Conservation (phyloP, 2,113 vertebrate species). For the Microcebus jonahi region DNA sequence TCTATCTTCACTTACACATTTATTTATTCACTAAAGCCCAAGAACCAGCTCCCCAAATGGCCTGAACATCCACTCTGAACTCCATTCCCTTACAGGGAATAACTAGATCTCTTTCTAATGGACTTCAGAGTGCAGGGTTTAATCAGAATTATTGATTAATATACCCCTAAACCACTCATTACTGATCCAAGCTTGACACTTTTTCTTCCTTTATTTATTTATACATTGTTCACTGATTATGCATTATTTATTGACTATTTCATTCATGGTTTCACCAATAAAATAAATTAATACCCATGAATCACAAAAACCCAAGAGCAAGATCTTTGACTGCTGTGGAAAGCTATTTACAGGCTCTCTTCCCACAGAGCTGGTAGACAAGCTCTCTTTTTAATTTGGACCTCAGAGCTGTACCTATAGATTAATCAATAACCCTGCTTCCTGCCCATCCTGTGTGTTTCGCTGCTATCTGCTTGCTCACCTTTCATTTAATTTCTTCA, state of each 20-base stretch:
- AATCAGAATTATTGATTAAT: background rate
- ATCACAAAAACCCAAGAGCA: background rate
- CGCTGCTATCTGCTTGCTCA: background rate
- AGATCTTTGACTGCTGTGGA: background rate
- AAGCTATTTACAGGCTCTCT: background rate
- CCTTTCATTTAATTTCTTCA: background rate
- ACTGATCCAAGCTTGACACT: background rate
- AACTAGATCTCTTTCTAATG: background rate
- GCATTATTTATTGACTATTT: background rate
- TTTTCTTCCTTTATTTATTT: background rate
- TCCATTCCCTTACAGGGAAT: no score
- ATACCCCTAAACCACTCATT: background rate
- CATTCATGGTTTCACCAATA: background rate
- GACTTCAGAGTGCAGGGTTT: background rate
- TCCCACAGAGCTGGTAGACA: background rate
- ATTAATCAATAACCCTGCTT: background rate
- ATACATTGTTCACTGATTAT: background rate
- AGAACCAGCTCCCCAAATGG: accelerated
- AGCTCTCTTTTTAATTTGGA: background rate
- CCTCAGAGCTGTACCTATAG: background rate
- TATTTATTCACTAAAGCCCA: background rate
- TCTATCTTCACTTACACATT: background rate
- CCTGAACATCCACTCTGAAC: background rate
- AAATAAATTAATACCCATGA: background rate
- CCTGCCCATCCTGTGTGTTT: background rate